Evolutionary conservation across 2,113 vertebrate genomes (phyloP), one percentile per base, ranked within the genome.

Genomic region (Rhabdornis inornatus): DNA sequence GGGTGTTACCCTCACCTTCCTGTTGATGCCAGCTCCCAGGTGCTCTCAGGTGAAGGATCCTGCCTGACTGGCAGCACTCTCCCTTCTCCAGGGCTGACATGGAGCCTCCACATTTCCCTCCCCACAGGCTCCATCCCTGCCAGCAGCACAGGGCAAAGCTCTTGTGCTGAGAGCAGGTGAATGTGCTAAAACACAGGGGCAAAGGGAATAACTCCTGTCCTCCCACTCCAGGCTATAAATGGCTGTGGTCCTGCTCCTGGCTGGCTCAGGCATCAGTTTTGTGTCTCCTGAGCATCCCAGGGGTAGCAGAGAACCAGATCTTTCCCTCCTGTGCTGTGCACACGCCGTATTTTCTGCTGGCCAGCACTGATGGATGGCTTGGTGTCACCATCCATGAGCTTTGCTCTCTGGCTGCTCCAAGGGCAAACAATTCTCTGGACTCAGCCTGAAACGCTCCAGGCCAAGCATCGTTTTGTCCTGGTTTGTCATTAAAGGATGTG

Each of bases 401-500:
- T 57, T 27, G 56, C 68, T 75, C 84, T 56, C 77, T 37, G n/a
- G 53, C 75, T 70, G 49, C 61, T 94, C 90, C 96, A 92, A 94
- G 95, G 94, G 89, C 92, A 95, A 77, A 52, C 30, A 27, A 35
- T 60, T 52, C 94, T 79, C 91, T 22, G 74, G 77, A 27, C 87
- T 64, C 65, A 68, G 81, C 52, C 77, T 49, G 91, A 28, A 81
- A 42, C 25, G 28, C 76, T 78, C 37, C 69, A 49, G 70, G 35
- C 80, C 69, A 25, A 89, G 81, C 65, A 24, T 74, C 57, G 8
- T 76, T 92, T 94, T 84, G 47, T 76, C 61, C 65, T 40, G 69
- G 57, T 75, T 84, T 89, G 94, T 55, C 82, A 87, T 69, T 94
- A 91, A 95, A 95, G 84, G 81, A 89, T 83, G 89, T 72, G 84